Conservation (phyloP, 2,888 invertebrate genomes). For the Dioctria linearis region DNA sequence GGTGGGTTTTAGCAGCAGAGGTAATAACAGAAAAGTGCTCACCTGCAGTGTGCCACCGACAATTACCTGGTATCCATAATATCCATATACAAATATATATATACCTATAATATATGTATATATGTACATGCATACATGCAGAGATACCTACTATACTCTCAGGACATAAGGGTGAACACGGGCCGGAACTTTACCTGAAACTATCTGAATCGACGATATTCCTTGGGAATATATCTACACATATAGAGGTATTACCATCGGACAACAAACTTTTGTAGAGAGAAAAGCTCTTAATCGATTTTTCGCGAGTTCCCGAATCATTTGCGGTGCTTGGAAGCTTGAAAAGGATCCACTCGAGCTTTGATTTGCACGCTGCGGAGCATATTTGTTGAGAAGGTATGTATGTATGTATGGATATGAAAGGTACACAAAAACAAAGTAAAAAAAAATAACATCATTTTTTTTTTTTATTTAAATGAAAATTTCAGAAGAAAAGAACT, state of each 20-base stretch:
- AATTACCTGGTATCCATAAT: not conserved
- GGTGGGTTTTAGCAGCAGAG: not conserved
- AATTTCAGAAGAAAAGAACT: not conserved
- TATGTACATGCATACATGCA: not conserved
- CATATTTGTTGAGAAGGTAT: not conserved
- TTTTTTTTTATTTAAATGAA: not conserved
- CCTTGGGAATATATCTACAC: not conserved
- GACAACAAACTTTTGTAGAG: constrained; percentile 5
- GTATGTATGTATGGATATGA: not conserved
- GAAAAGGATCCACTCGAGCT: constrained; percentile 23
- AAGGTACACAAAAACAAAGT: not conserved
- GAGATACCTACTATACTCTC: not conserved
- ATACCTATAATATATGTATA: too few species aligned
- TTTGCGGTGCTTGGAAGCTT: constrained; percentile 36
- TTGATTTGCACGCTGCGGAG: constrained; percentile 2
- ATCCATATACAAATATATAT: too few species aligned
- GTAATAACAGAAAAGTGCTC: not conserved
- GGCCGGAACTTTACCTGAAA: not conserved
- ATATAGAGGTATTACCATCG: not conserved
- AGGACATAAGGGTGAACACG: not conserved
- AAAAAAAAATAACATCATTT: not conserved
- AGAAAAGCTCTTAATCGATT: constrained; percentile 31
- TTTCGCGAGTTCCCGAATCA: constrained; percentile 27
- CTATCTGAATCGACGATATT: not conserved
- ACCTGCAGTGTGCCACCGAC: not conserved